These are phyloP conservation scores for Dipodomys stephensi DNA, from an alignment of 2,113 vertebrate species.

Conservation along the genomic window DNA sequence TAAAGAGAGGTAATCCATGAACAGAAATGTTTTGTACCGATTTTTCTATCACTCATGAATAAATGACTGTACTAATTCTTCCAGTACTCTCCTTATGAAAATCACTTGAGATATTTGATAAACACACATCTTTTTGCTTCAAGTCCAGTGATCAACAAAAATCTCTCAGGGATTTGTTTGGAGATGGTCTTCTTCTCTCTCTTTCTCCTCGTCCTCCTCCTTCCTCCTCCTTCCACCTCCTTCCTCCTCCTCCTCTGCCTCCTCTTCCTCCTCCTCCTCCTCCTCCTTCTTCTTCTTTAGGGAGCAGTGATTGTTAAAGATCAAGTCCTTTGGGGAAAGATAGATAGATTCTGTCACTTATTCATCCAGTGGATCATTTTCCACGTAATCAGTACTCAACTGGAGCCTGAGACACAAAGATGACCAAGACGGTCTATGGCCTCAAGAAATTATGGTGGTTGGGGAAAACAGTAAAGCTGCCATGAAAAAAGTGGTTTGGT, in stretches of 20 bases:
- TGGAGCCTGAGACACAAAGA: neutral
- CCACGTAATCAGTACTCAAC: neutral
- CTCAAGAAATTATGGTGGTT: neutral
- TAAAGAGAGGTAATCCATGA: neutral
- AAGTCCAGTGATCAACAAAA: neutral
- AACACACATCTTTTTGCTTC: neutral
- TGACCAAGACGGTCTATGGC: neutral
- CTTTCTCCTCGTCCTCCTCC: no score
- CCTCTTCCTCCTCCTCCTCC: no score
- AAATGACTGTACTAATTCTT: constrained; percentile 29
- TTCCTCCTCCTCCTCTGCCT: no score
- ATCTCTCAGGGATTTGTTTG: constrained; percentile 3
- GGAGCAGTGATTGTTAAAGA: constrained; percentile 2
- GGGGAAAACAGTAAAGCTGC: neutral
- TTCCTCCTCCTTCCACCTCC: no score
- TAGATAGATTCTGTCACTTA: neutral
- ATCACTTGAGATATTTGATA: constrained; percentile 1
- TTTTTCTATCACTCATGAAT: neutral
- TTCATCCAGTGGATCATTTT: neutral
- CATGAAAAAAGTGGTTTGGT: neutral
- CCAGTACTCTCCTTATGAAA: neutral
- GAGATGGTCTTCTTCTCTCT: neutral
- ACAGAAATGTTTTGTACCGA: neutral
- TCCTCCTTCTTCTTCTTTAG: neutral
- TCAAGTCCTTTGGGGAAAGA: neutral